phyloP scores from a whole-genome alignment of 2,888 invertebrate genomes.

The Hyalella azteca region DNA sequence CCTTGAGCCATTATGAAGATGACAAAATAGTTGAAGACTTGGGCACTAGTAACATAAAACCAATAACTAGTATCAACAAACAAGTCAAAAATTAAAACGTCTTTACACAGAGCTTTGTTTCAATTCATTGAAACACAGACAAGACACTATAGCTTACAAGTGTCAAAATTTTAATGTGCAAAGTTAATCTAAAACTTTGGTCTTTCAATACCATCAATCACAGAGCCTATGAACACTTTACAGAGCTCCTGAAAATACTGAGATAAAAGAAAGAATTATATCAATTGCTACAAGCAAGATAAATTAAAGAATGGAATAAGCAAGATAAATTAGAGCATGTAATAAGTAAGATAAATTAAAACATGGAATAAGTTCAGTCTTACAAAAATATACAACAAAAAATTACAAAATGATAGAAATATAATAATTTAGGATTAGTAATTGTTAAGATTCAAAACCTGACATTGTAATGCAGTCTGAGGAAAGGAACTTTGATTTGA shows the following conservation, averaged over 20 bases:
- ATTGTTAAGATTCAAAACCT: not conserved
- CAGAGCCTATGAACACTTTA: not conserved
- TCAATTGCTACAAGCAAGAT: not conserved
- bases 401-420: not conserved
- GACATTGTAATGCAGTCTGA: not conserved
- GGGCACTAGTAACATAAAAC: not conserved
- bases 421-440: no score
- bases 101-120: not conserved
- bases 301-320: not conserved
- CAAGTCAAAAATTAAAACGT: conserved; percentile 6
- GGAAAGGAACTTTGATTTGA: not conserved
- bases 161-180: not conserved
- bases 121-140: conserved; percentile 11
- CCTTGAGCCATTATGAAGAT: not conserved
- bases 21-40: not conserved
- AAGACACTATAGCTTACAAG: no score
- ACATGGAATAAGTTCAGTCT: not conserved
- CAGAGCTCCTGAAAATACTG: not conserved
- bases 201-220: not conserved
- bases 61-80: not conserved
- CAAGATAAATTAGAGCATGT: not conserved
- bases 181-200: not conserved
- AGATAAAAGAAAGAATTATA: not conserved
- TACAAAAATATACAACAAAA: not conserved
- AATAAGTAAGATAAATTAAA: not conserved